phyloP scores from a whole-genome alignment of 2,113 vertebrate species.

The Megaptera novaeangliae region DNA sequence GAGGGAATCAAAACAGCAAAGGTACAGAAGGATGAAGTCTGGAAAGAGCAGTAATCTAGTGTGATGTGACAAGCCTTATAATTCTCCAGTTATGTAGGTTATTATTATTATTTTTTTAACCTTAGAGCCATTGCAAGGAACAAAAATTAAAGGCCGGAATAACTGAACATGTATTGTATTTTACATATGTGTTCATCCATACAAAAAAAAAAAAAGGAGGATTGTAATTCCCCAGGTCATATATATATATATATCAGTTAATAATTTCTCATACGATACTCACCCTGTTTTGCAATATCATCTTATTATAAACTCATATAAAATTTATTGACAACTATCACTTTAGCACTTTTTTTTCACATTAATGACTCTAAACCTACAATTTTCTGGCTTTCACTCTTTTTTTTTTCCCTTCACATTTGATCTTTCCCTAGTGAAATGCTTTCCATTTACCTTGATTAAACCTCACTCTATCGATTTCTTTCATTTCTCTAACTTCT shows the following conservation, averaged over 20 bases:
- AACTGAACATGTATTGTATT: neutral
- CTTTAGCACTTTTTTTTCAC: neutral
- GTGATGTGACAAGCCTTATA: no score
- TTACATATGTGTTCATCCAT: neutral
- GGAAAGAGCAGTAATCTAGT: neutral
- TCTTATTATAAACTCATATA: neutral
- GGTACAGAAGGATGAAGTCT: no score
- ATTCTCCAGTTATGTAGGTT: neutral
- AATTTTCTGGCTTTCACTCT: neutral
- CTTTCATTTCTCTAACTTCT: slow-evolving; percentile 51
- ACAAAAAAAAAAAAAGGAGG: neutral
- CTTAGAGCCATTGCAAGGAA: neutral
- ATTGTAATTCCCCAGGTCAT: neutral
- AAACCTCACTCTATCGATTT: slow-evolving; percentile 54
- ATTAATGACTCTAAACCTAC: neutral
- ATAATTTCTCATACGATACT: neutral
- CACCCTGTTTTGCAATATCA: neutral
- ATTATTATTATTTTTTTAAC: neutral
- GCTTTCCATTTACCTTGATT: slow-evolving; percentile 65
- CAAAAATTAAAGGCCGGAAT: neutral
- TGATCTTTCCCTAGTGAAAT: slow-evolving; percentile 44
- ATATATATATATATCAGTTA: neutral
- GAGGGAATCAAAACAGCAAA: neutral
- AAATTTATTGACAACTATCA: neutral
- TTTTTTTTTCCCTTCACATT: neutral